Base-by-base conservation (phyloP, 2,797 vertebrate genomes). In the Betta splendens region DNA sequence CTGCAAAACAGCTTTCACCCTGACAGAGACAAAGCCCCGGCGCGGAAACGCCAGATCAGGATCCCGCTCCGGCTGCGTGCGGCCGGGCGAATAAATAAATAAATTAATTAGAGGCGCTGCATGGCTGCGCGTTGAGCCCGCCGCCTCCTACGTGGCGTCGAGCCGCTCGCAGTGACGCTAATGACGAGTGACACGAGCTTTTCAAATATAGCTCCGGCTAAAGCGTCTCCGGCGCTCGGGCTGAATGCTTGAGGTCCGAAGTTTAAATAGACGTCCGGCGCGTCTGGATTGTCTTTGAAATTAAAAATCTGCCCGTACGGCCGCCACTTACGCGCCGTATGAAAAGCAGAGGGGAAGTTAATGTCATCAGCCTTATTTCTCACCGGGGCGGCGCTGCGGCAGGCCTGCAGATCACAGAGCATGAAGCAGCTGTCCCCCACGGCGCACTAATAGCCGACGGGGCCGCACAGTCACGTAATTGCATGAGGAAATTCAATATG, bases 401-500 rank as follows among this genome's bases (percentile, higher is more conserved):
- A 59, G 53, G 32, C 48, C 47, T 3, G 26, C 80, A 67, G 65
- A 75, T 78, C 68, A 65, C 69, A 64, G 59, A 80, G 70, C 47
- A 62, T 4, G 12, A 65, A 54, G 46, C 46, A 42, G 39, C 52
- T 21, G 20, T 68, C 72, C 77, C 83, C 71, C 23, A 31, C 2
- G 26, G 81, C 11, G 63, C 49, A 21, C 76, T 85, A 79, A 87
- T 69, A 75, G 73, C 54, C 39, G 38, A 37, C n/a, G 4, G 38
- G 63, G 57, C 66, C 72, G 55, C 62, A 49, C 35, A 64, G 76
- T 77, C 81, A 85, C 53, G 62, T 70, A 85, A 79, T 58, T 75
- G 83, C 63, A 31, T 32, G 57, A 47, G 64, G 64, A 78, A 77
- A 85, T 84, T 81, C 77, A 87, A 87, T 81, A 83, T 60, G 65